Base-by-base conservation (phyloP, 2,797 vertebrate genomes). In the Semaprochilodus insignis region DNA sequence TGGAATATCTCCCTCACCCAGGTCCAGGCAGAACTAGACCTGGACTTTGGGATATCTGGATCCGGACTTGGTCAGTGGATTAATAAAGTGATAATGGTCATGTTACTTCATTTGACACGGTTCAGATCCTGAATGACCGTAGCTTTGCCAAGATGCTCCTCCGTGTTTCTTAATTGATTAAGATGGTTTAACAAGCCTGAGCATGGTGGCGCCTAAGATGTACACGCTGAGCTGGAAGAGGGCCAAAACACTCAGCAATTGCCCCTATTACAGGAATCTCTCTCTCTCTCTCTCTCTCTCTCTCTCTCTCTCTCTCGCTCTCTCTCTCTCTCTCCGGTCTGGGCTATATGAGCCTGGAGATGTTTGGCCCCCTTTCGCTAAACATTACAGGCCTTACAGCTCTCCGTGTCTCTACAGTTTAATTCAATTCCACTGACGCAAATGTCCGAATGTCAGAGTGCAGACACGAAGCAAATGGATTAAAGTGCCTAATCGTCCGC, bases 391-490 rank as follows among this genome's bases (percentile, higher is more conserved):
- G 70, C 66, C 69, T 80, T 74, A 71, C 65, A 69, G 34, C 65
- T 80, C 31, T 3, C 21, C 21, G n/a, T 44, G 57, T 55, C 73
- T 77, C n/a, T 70, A 75, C 70, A 51, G 34, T 79, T 78, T 78
- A 81, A 81, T 86, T 84, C 74, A 78, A 77, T 85, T 83, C 60
- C 63, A 74, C 80, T 81, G 77, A 75, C 80, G 63, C 69, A 73
- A 76, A 79, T 69, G 66, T 69, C 66, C 36, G 2, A 69, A 69
- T 70, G 71, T 84, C 81, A 83, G 63, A 87, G 31, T 34, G 3
- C 40, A 52, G 72, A 77, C 80, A 52, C 21, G 21, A 13, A n/a
- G 62, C 40, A 34, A 69, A 76, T 81, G 77, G 80, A 88, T 54
- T 79, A 72, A 82, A 52, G 48, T 34, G 55, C 57, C 55, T 69